Base-by-base conservation (phyloP, 2,113 vertebrate species). In the Neolamprologus cancellatus region DNA sequence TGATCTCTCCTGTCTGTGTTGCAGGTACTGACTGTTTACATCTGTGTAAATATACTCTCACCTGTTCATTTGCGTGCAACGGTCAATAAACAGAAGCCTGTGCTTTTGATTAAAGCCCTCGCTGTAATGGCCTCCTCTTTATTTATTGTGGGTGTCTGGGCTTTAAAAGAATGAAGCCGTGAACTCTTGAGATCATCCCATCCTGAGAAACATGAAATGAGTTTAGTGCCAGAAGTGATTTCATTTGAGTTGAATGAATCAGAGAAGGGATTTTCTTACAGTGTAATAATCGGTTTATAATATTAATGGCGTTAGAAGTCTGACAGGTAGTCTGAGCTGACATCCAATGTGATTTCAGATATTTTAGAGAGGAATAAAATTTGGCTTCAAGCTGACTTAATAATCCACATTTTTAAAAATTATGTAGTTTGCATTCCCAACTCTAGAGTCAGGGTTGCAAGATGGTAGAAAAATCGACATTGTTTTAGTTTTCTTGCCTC, bases 11-110 rank as follows among this genome's bases (percentile, higher is more conserved):
- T 88, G 13, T 91, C 85, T 57, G 87, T 93, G 91, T 92, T 95
- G 93, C 93, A 93, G 94, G 92, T 95, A 92, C 94, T 92, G 94
- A 95, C 93, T 95, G 95, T 96, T 95, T 95, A 94, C 94, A 94
- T 95, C 85, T 88, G 89, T 96, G 90, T 95, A 95, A 92, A 95
- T 95, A 96, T 93, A 79, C 82, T 87, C 85, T 94, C 94, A 94
- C 94, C 90, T 96, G 94, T 94, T 93, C 83, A 86, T 95, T 89
- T 94, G 93, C 44, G 94, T 94, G 94, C 91, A 95, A 90, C 32
- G 25, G 85, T 94, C 87, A 96, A 96, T 96, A 96, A 96, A 96
- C 90, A 91, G 88, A 92, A 96, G 90, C 92, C 88, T 94, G 92
- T 95, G 95, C 94, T 96, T 95, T 95, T 93, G 88, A 95, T 95